These are phyloP conservation scores for Picus viridis DNA, from an alignment of 2,797 vertebrate genomes.

Conservation along the genomic window DNA sequence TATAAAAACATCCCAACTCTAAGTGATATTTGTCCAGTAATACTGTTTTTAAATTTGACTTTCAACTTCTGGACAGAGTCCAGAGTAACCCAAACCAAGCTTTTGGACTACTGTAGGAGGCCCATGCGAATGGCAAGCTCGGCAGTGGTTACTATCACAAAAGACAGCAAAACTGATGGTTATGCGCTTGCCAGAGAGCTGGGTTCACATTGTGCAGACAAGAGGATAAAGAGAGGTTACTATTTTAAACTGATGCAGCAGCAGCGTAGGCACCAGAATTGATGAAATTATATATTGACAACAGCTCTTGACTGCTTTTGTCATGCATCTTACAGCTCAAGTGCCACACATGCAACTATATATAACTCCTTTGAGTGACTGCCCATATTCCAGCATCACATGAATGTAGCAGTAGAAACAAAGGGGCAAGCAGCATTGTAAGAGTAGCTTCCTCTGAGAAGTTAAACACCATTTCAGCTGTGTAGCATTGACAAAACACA, in stretches of 20 bases:
- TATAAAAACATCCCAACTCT: background rate
- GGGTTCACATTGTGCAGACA: background rate
- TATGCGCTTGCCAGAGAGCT: background rate
- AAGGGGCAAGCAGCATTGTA: background rate
- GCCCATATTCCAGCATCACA: background rate
- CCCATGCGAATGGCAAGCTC: background rate
- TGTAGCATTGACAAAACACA: background rate
- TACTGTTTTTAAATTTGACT: background rate
- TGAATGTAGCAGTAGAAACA: background rate
- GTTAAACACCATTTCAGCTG: too few relatives aligned
- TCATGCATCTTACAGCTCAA: slow-evolving; percentile 8
- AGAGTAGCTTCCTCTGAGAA: background rate
- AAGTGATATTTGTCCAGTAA: background rate
- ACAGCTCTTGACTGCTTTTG: background rate
- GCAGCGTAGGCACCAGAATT: background rate
- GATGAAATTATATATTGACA: slow-evolving; percentile 1
- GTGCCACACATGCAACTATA: background rate
- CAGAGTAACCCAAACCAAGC: background rate
- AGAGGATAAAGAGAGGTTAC: background rate
- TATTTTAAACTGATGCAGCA: slow-evolving; percentile 34
- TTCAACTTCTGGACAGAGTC: background rate
- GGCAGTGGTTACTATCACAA: background rate
- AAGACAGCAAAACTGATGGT: background rate
- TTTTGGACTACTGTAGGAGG: background rate
- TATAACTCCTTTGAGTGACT: background rate